Base-by-base conservation (phyloP, 2,888 invertebrate genomes). In the Spicauda simplicius region DNA sequence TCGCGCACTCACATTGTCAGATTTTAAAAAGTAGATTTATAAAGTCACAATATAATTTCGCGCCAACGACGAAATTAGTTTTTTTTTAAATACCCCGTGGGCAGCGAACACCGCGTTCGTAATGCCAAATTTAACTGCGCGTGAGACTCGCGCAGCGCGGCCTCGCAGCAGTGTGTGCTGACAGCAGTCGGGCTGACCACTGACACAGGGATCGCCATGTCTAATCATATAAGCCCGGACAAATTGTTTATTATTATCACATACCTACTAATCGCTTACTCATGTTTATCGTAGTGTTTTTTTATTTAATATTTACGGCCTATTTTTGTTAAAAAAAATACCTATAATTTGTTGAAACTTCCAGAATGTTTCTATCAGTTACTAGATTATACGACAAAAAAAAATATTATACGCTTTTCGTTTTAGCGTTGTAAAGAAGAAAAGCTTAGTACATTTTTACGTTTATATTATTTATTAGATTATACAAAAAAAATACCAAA, bases 91-190 rank as follows among this genome's bases (percentile, higher is more conserved):
- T 53, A 25, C 20, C 41, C 3, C 19, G 20, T 25, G 41, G 50
- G 18, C 52, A 33, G 14, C 20, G 53, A 65, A 25, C 10, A 14
- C 25, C 25, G 53, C 41, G 58, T 65, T 59, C 58, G 18, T 30
- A 58, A 25, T 65, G 58, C 64, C 58, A 65, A 65, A 65, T 65
- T 65, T 65, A 54, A 65, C 58, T 41, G 53, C 64, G 64, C 58
- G 53, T 59, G 25, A 45, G 25, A 53, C 58, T 58, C 37, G 41
- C 53, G 64, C 53, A 20, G 14, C 18, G 41, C 41, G 53, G 18
- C 45, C 53, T 59, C 53, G 58, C 41, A 14, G 41, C 41, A 41
- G 41, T 41, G 14, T 41, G 41, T 41, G 41, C 41, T 14, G 41
- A 0, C 41, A 41, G 58, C 25, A 58, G 57, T 64, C 64, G 52